A percentile compares a stretch with the other conserved stretches of the same genome.
Evolutionary conservation across 2,888 invertebrate genomes (phyloP).

Genomic region (Heteromurus nitidus): DNA sequence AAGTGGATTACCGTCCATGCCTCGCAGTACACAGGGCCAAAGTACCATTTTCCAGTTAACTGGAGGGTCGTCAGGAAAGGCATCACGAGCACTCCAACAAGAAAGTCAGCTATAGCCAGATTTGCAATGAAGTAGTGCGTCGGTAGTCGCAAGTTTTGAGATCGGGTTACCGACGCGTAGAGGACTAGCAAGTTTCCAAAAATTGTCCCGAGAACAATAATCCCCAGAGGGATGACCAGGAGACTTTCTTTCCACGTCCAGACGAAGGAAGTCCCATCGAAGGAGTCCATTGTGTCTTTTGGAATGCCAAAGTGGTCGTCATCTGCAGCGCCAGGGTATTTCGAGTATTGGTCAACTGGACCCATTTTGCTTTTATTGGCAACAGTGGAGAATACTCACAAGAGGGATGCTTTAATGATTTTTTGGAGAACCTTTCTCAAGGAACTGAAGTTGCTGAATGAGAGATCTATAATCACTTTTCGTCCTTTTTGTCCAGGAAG

Average conservation of each 20-base stretch:
- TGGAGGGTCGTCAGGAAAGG: constrained; percentile 63
- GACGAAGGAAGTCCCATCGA: background rate
- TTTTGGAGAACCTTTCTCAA: no score
- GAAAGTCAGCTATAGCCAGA: constrained; percentile 66
- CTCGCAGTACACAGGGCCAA: constrained; percentile 61
- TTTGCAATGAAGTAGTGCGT: constrained; percentile 67
- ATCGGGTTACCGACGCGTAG: constrained; percentile 33
- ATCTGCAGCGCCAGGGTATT: no score
- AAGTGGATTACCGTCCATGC: constrained; percentile 66
- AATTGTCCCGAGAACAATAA: constrained; percentile 61
- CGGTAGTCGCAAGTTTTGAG: constrained; percentile 50
- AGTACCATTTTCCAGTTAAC: constrained; percentile 66
- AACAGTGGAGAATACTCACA: no score
- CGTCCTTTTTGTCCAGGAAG: no score
- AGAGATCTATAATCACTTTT: no score
- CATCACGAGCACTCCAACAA: constrained; percentile 67
- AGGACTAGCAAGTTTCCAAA: constrained; percentile 67
- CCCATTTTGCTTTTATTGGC: no score
- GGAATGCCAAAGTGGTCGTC: no score
- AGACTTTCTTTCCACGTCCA: constrained; percentile 63
- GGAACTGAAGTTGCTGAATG: no score
- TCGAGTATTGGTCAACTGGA: no score
- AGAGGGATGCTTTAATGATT: no score
- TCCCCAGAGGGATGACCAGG: constrained; percentile 31
- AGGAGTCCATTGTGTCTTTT: background rate